Conservation (phyloP, 2,113 vertebrate species). For the Cardinalis cardinalis region DNA sequence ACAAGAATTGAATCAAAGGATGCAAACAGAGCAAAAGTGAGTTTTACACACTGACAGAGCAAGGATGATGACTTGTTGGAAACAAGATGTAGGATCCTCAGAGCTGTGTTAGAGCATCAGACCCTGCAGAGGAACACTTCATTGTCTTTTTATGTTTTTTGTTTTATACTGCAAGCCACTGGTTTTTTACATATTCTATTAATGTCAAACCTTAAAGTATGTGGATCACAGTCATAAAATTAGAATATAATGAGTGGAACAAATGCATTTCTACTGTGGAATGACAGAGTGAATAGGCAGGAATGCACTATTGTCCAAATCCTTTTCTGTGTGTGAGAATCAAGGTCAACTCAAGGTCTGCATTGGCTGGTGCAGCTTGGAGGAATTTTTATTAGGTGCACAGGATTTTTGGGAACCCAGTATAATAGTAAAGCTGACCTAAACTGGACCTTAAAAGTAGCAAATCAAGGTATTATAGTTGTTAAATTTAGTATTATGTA, state of each 20-base stretch:
- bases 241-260: conserved; percentile 30
- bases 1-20: not conserved
- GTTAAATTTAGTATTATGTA: not conserved
- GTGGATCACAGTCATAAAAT: conserved; percentile 11
- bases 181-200: not conserved
- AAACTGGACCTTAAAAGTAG: not conserved
- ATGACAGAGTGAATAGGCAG: not conserved
- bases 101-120: not conserved
- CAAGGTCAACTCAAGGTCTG: not conserved
- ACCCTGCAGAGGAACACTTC: not conserved
- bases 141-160: not conserved
- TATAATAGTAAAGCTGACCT: not conserved
- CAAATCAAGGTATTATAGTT: not conserved
- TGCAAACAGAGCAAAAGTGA: not conserved
- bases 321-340: conserved; percentile 3
- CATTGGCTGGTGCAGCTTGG: not conserved
- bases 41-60: not conserved
- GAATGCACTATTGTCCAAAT: conserved; percentile 10
- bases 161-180: not conserved
- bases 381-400: not conserved
- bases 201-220: not conserved
- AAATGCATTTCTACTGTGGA: conserved; percentile 1
- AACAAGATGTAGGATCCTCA: not conserved
- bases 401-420: not conserved
- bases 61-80: not conserved